A percentile compares a stretch with the other conserved stretches of the same genome.
Evolutionary conservation across 2,888 invertebrate genomes (phyloP).

Genomic region (Lomographa bimaculata): DNA sequence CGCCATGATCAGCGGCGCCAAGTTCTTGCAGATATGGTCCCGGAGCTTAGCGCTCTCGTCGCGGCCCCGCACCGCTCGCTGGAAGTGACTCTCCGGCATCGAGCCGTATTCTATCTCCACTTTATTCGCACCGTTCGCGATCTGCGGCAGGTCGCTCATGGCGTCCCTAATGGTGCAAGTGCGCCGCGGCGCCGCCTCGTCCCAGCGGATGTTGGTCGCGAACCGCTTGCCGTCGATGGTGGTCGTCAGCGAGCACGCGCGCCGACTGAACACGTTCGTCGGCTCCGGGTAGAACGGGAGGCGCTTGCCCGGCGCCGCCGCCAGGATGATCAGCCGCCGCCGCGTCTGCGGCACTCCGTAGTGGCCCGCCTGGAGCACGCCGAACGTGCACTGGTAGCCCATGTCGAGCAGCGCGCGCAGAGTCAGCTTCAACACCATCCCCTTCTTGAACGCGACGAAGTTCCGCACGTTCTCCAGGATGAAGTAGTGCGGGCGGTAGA

Average conservation of each 20-base stretch:
- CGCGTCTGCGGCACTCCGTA: constrained; percentile 94
- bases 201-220: constrained; percentile 83
- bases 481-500: constrained; percentile 92
- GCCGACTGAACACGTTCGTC: constrained; percentile 88
- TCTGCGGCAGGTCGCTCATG: constrained; percentile 91
- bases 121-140: constrained; percentile 87
- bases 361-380: constrained; percentile 93
- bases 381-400: constrained; percentile 95
- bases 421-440: constrained; percentile 91
- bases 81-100: constrained; percentile 89
- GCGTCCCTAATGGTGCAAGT: constrained; percentile 92
- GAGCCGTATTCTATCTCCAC: constrained; percentile 88
- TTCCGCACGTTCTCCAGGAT: constrained; percentile 94
- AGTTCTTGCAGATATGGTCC: constrained; percentile 93
- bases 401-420: constrained; percentile 89
- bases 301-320: constrained; percentile 90
- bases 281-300: constrained; percentile 92
- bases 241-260: constrained; percentile 84
- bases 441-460: constrained; percentile 92
- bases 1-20: constrained; percentile 91
- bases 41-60: constrained; percentile 81
- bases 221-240: constrained; percentile 76
- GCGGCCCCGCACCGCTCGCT: constrained; percentile 86
- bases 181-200: constrained; percentile 88
- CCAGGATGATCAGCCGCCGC: constrained; percentile 89